Base-by-base conservation (phyloP, 2,797 vertebrate genomes). In the Percopsis omiscomaycus region DNA sequence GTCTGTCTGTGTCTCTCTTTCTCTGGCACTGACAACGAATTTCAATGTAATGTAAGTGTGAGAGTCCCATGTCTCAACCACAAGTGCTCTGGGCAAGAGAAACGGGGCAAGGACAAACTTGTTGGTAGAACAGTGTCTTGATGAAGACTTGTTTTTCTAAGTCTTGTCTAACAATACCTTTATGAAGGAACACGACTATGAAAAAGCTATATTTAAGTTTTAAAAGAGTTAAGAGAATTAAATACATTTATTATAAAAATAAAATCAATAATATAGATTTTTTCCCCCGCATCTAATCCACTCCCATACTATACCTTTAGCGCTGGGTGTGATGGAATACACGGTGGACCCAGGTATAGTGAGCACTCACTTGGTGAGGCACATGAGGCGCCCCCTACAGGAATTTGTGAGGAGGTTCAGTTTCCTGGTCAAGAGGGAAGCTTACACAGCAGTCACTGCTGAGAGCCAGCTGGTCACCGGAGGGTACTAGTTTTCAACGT, bases 281-380 rank as follows among this genome's bases (percentile, higher is more conserved):
- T 22, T 22, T 22, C 22, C 22, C 22, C 22, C 22, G 22, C 22
- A 22, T 22, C 22, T 22, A 22, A 22, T 22, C 1, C 22, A 22
- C 22, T 22, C 1, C 1, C 22, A 22, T 22, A 22, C 22, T 22
- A 22, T 22, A 22, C 22, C 22, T 46, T 4, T 79, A 93, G 91
- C 37, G 45, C 59, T 85, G 1, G 91, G 89, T 47, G 86, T 92
- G 66, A 88, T 46, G 8, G 71, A 70, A 6, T 91, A 88, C 29
- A 75, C 89, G 0, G 88, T 92, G 68, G 89, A 92, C 65, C 91
- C 91, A 0, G 91, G 92, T 2, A 0, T 69, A 0, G 91, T 91
- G 12, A 83, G 87, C 66, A 91, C 89, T 10, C 84, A 87, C 1
- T 81, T 90, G 50, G 55, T 66, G 11, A 79, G 88, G 46, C 79